Base-by-base conservation (phyloP, 2,888 invertebrate genomes). In the Oligia fasciuncula region DNA sequence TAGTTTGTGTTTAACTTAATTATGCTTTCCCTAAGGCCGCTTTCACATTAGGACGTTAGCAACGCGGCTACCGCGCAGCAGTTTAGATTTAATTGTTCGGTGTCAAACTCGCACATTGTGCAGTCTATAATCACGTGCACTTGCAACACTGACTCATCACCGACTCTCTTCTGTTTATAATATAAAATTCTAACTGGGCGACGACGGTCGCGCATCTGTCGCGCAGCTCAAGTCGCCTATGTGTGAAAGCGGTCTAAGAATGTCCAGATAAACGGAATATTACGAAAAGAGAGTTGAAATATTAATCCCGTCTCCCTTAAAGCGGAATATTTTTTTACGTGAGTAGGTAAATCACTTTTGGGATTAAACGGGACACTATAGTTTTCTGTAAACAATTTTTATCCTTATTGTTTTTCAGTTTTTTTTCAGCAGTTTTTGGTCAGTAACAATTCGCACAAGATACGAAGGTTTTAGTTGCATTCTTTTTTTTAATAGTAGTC, bases 1-100 rank as follows among this genome's bases (percentile, higher is more conserved):
- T 82, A 82, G 54, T 63, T 82, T 35, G 11, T 35, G 62, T 11
- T 51, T n/a, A 63, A 63, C 63, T 76, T 17, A 54, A 63, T 83
- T 76, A 74, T n/a, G 54, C 8, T 35, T 19, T 4, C 4, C 11
- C 17, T 9, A 19, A 46, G 46, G 46, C 46, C 46, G 46, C 46
- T 46, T 46, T 46, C 46, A 46, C 8, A 46, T 11, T 46, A 46
- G 11, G 11, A 46, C 11, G 46, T 46, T 46, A 46, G 46, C 46
- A 43, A 9, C 8, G 43, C 43, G 8, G 9, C 8, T 8, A 6
- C 43, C 8, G 43, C 43, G 9, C 43, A 1, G 9, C 46, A 46
- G 46, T 46, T 46, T 46, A 46, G 46, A 46, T 46, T 1, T 43
- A 43, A 46, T 46, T 2, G 11, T 46, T 9, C 46, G 9, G 9